Evolutionary conservation across 2,113 vertebrate genomes (phyloP), one percentile per base, ranked within the genome.

Genomic region (Amazona vittata): DNA sequence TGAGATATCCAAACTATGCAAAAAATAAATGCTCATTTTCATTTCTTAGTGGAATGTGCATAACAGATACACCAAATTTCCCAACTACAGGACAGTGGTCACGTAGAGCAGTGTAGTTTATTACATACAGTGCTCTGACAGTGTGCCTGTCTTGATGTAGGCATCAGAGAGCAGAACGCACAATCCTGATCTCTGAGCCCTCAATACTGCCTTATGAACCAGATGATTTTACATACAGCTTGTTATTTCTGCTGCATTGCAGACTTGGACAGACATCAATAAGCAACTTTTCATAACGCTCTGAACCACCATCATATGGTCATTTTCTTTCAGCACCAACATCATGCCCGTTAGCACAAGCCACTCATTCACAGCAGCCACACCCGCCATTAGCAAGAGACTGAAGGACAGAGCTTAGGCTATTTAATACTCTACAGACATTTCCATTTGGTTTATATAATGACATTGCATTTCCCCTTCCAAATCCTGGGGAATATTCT

Each of bases 361-460:
- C 24, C 8, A 0, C 33, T 46, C n/a, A 4, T 13, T 64, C 50
- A 47, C 64, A 67, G 64, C 53, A 64, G 60, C 47, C 43, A 20
- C 63, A 63, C 41, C 18, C 4, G 0, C 17, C 35, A 18, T 22
- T 49, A 33, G 3, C 43, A 75, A 71, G 43, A 81, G 29, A 60
- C 53, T 52, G 39, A 37, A 84, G 60, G 47, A 64, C 43, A 59
- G 67, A 57, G 28, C 12, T 24, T 3, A 22, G 29, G 59, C 2
- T 0, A 67, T n/a, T 76, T 59, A 65, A 63, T 41, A n/a, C 50
- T 8, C 41, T 65, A 5, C 2, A 0, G 57, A 76, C 24, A 50
- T 49, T 70, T 78, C 26, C 15, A 26, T 78, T 65, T 74, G 62
- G 44, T 73, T 84, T 93, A 10, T 24, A 4, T 26, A 74, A 53